Evolutionary conservation across 2,888 invertebrate species (phyloP).

Genomic region (Lamellibrachia columna): DNA sequence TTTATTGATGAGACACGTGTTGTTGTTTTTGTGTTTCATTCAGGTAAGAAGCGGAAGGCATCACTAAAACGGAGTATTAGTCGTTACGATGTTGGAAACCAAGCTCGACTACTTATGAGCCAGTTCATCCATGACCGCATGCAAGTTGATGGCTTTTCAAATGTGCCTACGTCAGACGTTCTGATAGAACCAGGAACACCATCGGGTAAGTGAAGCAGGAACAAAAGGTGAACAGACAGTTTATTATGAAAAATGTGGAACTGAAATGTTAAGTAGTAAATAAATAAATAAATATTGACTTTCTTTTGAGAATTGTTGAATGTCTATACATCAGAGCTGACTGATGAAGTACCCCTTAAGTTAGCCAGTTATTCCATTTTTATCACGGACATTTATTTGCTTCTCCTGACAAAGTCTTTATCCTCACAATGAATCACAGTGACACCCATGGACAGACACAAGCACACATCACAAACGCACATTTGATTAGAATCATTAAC

Average conservation of each 20-base stretch:
- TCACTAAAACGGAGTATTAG: neutral
- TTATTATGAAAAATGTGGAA: neutral
- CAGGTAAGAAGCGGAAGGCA: neutral
- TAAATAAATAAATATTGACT: neutral
- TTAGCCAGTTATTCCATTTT: too few relatives aligned
- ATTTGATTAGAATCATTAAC: too few relatives aligned
- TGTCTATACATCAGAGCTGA: neutral
- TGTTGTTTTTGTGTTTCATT: neutral
- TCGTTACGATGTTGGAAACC: slow-evolving; percentile 56
- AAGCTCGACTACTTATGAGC: slow-evolving; percentile 57
- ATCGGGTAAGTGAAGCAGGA: slow-evolving; percentile 45
- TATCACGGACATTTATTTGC: too few relatives aligned
- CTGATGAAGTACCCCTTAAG: neutral
- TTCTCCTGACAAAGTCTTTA: too few relatives aligned
- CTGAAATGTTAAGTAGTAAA: neutral
- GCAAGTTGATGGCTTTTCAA: slow-evolving; percentile 46
- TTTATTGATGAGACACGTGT: neutral
- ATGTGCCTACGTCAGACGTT: slow-evolving; percentile 50
- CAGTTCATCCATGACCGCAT: slow-evolving; percentile 60
- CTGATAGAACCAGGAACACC: slow-evolving; percentile 62
- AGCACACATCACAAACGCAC: too few relatives aligned
- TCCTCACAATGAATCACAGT: too few relatives aligned
- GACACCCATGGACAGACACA: too few relatives aligned
- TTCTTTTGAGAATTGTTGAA: neutral
- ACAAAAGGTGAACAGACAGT: neutral